Conservation (phyloP, 2,797 vertebrate genomes). For the Hapalemur alaotrensis region DNA sequence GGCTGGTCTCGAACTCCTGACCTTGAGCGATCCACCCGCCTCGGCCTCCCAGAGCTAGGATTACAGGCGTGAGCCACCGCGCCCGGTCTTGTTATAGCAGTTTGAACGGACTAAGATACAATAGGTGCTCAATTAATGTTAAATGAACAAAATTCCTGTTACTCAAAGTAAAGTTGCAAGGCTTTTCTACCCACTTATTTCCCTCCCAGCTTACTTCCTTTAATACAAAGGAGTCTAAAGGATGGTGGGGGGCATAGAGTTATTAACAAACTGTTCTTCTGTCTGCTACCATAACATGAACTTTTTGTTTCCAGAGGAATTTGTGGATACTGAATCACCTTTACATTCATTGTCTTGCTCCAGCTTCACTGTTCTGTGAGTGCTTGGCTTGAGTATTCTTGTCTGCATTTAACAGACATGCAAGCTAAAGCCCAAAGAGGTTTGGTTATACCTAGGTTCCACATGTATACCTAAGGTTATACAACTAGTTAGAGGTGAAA, state of each 20-base stretch:
- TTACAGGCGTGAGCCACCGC: too few species aligned
- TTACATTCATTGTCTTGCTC: not conserved
- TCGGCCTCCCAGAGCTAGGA: too few species aligned
- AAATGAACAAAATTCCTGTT: not conserved
- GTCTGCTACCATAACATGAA: not conserved
- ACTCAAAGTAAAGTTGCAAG: not conserved
- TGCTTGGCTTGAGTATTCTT: not conserved
- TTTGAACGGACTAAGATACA: not conserved
- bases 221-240: not conserved
- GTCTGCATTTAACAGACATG: not conserved
- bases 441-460: not conserved
- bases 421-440: not conserved
- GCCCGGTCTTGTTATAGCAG: not conserved
- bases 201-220: not conserved
- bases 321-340: not conserved
- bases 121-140: not conserved
- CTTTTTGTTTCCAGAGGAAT: not conserved
- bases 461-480: not conserved
- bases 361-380: not conserved
- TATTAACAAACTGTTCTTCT: not conserved
- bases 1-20: too few species aligned
- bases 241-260: too few species aligned
- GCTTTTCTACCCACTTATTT: not conserved
- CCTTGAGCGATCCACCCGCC: too few species aligned
- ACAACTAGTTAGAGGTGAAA: not conserved